Percentiles rank a stretch among this genome's conserved stretches.
These are phyloP conservation scores for Hiodon alosoides DNA, from an alignment of 2,113 vertebrate genomes.

Conservation along the genomic window DNA sequence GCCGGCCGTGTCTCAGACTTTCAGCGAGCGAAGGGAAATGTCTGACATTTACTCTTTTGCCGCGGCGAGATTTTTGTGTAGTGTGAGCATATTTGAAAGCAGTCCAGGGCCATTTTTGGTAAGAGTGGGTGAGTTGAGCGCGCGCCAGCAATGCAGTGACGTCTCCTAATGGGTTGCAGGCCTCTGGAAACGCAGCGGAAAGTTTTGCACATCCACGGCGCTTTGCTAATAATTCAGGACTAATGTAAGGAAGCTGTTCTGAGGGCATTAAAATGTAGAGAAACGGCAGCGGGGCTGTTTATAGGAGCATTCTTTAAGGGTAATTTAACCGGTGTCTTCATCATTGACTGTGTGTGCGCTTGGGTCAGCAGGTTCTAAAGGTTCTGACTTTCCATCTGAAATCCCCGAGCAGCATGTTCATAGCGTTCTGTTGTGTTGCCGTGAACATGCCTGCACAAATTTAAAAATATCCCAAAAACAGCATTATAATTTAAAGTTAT, in stretches of 20 bases:
- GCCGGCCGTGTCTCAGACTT: neutral
- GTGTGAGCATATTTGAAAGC: neutral
- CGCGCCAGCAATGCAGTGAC: neutral
- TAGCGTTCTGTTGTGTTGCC: too few relatives aligned
- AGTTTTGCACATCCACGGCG: slow-evolving; percentile 8
- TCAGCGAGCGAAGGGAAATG: neutral
- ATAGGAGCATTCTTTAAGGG: too few relatives aligned
- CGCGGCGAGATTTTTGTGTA: neutral
- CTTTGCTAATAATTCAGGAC: slow-evolving; percentile 16
- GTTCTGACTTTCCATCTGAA: too few relatives aligned
- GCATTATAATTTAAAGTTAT: neutral
- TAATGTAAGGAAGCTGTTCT: neutral
- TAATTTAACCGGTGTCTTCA: too few relatives aligned
- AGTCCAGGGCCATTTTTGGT: slow-evolving; percentile 23
- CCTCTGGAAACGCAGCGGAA: slow-evolving; percentile 8
- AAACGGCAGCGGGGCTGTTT: neutral
- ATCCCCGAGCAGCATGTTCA: too few relatives aligned
- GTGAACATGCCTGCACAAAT: too few relatives aligned
- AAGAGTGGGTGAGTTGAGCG: neutral
- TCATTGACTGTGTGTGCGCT: neutral
- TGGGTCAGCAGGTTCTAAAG: too few relatives aligned
- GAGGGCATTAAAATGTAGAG: neutral
- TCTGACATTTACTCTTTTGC: neutral
- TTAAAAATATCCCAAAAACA: too few relatives aligned
- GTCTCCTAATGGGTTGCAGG: slow-evolving; percentile 10